These are phyloP conservation scores for Calephelis virginiensis DNA, from an alignment of 1,140 invertebrate species.

Conservation along the genomic window DNA sequence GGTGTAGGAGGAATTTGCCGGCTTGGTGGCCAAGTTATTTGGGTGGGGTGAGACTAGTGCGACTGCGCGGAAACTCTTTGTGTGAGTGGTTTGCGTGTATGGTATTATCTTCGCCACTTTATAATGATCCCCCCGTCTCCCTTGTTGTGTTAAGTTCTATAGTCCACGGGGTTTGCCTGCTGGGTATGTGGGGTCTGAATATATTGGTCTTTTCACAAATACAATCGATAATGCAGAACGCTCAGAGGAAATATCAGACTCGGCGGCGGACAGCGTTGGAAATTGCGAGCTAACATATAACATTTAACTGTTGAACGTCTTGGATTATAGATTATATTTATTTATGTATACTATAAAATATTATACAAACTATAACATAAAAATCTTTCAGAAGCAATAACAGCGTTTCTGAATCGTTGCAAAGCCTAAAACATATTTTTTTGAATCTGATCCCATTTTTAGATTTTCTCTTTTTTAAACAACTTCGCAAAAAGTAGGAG, in stretches of 20 bases:
- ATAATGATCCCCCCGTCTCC: slow-evolving; percentile 40
- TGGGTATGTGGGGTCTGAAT: slow-evolving; percentile 41
- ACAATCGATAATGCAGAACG: slow-evolving; percentile 72
- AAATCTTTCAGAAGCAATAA: too few species aligned
- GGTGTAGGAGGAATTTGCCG: slow-evolving; percentile 69
- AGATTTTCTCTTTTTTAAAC: too few species aligned
- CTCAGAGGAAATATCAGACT: slow-evolving; percentile 70
- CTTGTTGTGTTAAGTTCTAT: slow-evolving; percentile 23
- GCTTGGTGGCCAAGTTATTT: slow-evolving; percentile 52
- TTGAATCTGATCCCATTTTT: too few species aligned
- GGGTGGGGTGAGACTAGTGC: slow-evolving; percentile 62
- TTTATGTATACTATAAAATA: too few species aligned
- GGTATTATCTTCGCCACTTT: slow-evolving; percentile 41
- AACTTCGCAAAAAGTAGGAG: too few species aligned
- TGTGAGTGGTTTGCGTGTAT: slow-evolving; percentile 61
- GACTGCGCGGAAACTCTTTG: slow-evolving; percentile 53
- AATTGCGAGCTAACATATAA: slow-evolving; percentile 16
- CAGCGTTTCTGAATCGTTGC: too few species aligned
- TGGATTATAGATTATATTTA: too few species aligned
- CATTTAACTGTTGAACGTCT: slow-evolving; percentile 14
- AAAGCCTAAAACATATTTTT: too few species aligned
- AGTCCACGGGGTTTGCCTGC: slow-evolving; percentile 36
- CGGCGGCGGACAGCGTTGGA: slow-evolving; percentile 49
- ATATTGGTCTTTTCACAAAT: slow-evolving; percentile 60
- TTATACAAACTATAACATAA: too few species aligned